These are phyloP conservation scores for Mesocricetus auratus DNA, from an alignment of 2,113 vertebrate species.

Conservation along the genomic window DNA sequence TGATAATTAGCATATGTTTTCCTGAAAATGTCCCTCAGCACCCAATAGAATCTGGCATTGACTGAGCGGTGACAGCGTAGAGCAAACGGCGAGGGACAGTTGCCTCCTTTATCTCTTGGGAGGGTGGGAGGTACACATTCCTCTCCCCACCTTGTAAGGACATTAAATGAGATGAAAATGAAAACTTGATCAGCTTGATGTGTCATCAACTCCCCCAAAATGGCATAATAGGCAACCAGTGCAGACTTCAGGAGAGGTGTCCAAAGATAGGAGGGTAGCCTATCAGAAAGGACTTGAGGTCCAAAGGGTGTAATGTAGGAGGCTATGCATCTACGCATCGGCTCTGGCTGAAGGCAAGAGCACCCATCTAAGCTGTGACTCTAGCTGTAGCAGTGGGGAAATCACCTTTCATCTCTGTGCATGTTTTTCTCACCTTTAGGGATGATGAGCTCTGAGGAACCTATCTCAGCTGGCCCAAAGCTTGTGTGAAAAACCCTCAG, in stretches of 20 bases:
- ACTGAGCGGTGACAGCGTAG: not conserved
- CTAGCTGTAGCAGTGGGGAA: not conserved
- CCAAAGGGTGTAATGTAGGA: not conserved
- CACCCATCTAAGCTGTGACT: not conserved
- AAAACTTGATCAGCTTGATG: not conserved
- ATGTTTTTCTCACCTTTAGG: not conserved
- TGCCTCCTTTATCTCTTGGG: not conserved
- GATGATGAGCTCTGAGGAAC: not conserved
- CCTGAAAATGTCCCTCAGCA: not conserved
- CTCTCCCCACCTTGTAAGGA: not conserved
- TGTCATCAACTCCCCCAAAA: not conserved
- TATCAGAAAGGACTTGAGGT: not conserved
- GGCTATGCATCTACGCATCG: accelerated
- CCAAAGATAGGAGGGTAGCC: not conserved
- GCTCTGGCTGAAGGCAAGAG: not conserved
- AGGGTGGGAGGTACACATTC: not conserved
- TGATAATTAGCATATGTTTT: not conserved
- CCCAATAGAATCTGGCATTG: not conserved
- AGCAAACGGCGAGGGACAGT: not conserved
- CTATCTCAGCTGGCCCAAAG: not conserved
- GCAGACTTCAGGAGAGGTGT: not conserved
- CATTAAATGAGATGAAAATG: not conserved
- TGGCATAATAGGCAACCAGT: not conserved
- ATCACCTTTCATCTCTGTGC: not conserved
- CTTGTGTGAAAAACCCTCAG: not conserved